Evolutionary conservation across 1,140 invertebrate species (phyloP).

Genomic region (Diachasmimorpha longicaudata): DNA sequence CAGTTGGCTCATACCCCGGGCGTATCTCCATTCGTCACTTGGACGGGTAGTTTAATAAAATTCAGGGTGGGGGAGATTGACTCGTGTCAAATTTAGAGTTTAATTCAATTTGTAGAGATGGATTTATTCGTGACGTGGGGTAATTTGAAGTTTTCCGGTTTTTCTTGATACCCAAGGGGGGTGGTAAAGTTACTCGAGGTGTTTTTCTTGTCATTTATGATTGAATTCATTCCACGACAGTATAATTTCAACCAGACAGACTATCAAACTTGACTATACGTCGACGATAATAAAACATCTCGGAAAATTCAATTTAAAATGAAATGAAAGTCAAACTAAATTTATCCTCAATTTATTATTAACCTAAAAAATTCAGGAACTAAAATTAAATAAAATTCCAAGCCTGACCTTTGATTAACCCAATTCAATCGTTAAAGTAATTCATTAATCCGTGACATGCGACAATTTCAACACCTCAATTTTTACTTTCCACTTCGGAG

Average conservation of each 20-base stretch:
- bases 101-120: neutral
- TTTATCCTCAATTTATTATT: too few species aligned
- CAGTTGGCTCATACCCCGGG: neutral
- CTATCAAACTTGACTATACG: too few species aligned
- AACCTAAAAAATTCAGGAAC: too few species aligned
- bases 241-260: too few species aligned
- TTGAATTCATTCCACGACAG: too few species aligned
- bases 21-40: constrained; percentile 6
- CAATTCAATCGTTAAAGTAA: neutral
- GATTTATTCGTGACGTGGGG: neutral
- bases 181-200: neutral
- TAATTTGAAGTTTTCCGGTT: neutral
- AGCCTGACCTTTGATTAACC: neutral
- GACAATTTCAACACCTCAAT: neutral
- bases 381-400: too few species aligned
- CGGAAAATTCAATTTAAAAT: too few species aligned
- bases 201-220: neutral
- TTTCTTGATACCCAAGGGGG: neutral
- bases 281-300: too few species aligned
- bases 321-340: too few species aligned
- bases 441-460: neutral
- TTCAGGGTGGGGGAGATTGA: neutral
- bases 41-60: constrained; percentile 5
- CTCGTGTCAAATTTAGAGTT: constrained; percentile 4
- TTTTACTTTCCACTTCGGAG: too few species aligned